Conservation (phyloP, 2,113 vertebrate genomes). For the Callopanchax toddi region DNA sequence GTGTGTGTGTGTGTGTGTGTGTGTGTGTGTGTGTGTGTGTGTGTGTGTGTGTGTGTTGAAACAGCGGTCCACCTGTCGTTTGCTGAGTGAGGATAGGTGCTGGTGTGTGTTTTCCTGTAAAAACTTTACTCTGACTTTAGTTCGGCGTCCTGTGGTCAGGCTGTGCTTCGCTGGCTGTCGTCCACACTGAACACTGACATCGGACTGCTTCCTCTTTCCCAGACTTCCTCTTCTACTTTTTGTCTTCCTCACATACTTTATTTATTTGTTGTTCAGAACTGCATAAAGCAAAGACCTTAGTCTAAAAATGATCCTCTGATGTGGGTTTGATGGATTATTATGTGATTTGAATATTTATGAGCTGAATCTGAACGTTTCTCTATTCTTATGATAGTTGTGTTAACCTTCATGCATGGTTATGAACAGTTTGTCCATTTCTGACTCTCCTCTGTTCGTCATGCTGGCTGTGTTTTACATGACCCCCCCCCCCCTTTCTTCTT, state of each 20-base stretch:
- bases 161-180: slow-evolving; percentile 47
- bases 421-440: too few species aligned
- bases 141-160: slow-evolving; percentile 17
- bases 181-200: slow-evolving; percentile 46
- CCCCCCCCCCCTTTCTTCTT: too few species aligned
- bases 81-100: background rate
- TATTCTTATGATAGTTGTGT: too few species aligned
- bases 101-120: slow-evolving; percentile 17
- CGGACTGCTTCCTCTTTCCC: slow-evolving; percentile 47
- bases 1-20: too few species aligned
- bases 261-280: slow-evolving; percentile 8
- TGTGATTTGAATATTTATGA: background rate
- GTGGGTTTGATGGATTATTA: background rate
- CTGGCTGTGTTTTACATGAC: too few species aligned
- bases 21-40: too few species aligned
- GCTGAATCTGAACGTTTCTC: too few species aligned
- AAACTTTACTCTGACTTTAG: slow-evolving; percentile 1
- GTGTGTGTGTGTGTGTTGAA: slow-evolving; percentile 37
- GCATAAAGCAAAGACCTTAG: background rate
- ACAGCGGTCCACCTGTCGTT: slow-evolving; percentile 74
- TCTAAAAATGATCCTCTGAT: background rate
- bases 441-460: too few species aligned
- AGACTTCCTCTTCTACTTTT: slow-evolving; percentile 53
- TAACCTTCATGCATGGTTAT: too few species aligned
- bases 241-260: slow-evolving; percentile 11